phyloP scores from a whole-genome alignment of 2,888 invertebrate genomes.

The Polia nebulosa region DNA sequence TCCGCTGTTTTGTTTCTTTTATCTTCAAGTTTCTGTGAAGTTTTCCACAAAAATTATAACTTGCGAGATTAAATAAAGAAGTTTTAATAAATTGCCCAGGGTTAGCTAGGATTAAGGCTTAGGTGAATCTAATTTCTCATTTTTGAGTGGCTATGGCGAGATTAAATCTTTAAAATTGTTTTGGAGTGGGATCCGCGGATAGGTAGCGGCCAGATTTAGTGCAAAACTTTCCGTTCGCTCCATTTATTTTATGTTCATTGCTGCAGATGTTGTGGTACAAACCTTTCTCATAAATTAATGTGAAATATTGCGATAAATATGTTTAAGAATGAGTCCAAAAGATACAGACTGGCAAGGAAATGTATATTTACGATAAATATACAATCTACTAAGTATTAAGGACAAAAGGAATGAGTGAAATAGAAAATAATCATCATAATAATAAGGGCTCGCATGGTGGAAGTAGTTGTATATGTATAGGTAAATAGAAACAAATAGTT shows the following conservation, averaged over 20 bases:
- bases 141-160: conserved; percentile 63
- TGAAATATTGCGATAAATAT: conserved; percentile 24
- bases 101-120: conserved; percentile 83
- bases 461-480: not conserved
- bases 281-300: conserved; percentile 41
- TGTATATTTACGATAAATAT: not conserved
- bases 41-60: conserved; percentile 89
- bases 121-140: conserved; percentile 78
- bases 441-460: not conserved
- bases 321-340: conserved; percentile 8
- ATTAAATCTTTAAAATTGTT: conserved; percentile 66
- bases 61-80: conserved; percentile 88
- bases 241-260: conserved; percentile 58
- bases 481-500: not conserved
- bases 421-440: not conserved
- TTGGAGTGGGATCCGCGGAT: conserved; percentile 59
- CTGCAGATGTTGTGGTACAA: conserved; percentile 50
- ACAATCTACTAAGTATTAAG: not conserved
- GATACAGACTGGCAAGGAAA: not conserved
- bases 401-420: not conserved
- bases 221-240: conserved; percentile 52
- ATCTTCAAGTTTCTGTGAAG: conserved; percentile 87
- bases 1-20: conserved; percentile 90
- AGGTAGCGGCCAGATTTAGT: conserved; percentile 55
- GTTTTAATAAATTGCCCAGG: conserved; percentile 88